Evolutionary conservation across 2,888 invertebrate species (phyloP).

Genomic region (Epistrophella euchroma): DNA sequence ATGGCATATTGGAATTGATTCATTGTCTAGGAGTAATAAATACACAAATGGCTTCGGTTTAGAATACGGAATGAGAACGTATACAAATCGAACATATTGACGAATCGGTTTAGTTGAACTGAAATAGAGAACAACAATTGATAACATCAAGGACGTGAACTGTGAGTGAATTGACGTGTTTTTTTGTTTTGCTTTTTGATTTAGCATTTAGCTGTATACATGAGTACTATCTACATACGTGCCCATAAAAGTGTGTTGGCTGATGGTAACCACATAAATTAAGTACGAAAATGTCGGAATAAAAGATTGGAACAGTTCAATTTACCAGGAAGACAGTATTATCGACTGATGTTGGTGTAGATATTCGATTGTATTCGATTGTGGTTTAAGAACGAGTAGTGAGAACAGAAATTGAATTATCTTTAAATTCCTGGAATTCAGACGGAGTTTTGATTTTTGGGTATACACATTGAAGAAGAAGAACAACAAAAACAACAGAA

Average conservation of each 20-base stretch:
- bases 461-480: too few species aligned
- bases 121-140: background rate
- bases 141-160: background rate
- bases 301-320: background rate
- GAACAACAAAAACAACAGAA: too few species aligned
- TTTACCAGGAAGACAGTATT: background rate
- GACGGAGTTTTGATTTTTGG: too few species aligned
- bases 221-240: background rate
- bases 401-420: too few species aligned
- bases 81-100: background rate
- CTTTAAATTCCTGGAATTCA: too few species aligned
- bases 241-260: background rate
- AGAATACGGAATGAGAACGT: background rate
- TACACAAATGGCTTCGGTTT: slow-evolving; percentile 8
- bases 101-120: background rate
- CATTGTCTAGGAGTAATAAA: slow-evolving; percentile 35
- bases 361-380: background rate
- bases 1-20: slow-evolving; percentile 30
- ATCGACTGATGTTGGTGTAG: background rate
- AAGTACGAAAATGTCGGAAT: background rate
- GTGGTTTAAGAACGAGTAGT: too few species aligned
- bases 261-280: background rate
- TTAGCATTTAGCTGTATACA: too few species aligned
- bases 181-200: background rate
- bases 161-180: background rate